Evolutionary conservation across 2,797 vertebrate species (phyloP).

Genomic region (Poecilia picta): DNA sequence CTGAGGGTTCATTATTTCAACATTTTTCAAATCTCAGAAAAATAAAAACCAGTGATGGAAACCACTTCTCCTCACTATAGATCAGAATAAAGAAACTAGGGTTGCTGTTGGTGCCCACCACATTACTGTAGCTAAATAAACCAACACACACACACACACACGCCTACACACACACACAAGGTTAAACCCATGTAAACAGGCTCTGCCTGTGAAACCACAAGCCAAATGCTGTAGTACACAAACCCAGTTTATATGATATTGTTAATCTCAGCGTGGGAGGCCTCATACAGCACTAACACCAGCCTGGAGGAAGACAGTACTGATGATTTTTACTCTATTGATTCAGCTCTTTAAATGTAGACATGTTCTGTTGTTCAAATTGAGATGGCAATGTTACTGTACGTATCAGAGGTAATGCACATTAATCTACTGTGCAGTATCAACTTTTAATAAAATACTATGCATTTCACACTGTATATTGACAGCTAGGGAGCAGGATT

Average conservation of each 20-base stretch:
- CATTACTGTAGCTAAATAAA: neutral
- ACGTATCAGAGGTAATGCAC: neutral
- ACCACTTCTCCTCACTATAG: neutral
- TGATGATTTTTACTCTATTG: neutral
- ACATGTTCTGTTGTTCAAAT: neutral
- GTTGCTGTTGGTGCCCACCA: neutral
- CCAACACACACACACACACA: neutral
- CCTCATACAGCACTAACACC: neutral
- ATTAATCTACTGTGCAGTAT: neutral
- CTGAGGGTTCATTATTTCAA: neutral
- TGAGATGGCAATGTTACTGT: neutral
- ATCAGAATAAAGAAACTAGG: neutral
- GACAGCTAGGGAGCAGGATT: neutral
- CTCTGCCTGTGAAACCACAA: neutral
- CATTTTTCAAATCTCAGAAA: neutral
- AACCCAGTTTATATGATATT: neutral
- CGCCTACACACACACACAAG: neutral
- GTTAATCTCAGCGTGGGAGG: neutral
- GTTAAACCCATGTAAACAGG: slow-evolving; percentile 1
- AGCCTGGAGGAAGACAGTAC: neutral
- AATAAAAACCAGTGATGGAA: slow-evolving; percentile 1
- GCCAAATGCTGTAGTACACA: neutral
- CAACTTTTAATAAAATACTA: neutral
- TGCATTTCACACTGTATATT: neutral
- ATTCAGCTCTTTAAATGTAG: neutral